These are phyloP conservation scores for Tenodera sinensis DNA, from an alignment of 2,888 invertebrate species.

Conservation along the genomic window DNA sequence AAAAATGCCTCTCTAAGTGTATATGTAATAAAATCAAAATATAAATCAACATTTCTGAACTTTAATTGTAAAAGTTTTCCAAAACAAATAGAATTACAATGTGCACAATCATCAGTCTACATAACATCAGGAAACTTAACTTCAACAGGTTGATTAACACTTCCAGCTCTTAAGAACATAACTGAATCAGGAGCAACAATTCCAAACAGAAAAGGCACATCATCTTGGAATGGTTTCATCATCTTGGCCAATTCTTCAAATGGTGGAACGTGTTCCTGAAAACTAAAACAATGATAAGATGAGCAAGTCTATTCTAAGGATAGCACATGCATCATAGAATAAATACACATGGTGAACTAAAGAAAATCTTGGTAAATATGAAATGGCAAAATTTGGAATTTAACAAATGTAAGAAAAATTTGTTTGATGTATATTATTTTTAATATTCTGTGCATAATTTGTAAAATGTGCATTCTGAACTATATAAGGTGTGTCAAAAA, in stretches of 20 bases:
- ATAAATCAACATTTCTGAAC: background rate
- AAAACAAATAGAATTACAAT: background rate
- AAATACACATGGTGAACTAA: no score
- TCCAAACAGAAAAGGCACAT: constrained; percentile 47
- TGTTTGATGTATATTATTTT: no score
- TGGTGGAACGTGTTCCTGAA: background rate
- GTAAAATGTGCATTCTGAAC: no score
- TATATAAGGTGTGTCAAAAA: no score
- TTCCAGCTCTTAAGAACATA: constrained; percentile 42
- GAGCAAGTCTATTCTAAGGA: no score
- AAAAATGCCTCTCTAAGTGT: no score
- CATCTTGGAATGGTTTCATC: constrained; percentile 36
- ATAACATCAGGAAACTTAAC: background rate
- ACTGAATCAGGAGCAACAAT: constrained; percentile 47
- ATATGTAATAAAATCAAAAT: background rate
- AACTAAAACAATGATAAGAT: background rate
- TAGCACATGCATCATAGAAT: no score
- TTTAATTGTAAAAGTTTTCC: background rate
- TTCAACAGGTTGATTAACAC: background rate
- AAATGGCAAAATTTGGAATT: no score
- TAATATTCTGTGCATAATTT: no score
- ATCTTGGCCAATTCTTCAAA: background rate
- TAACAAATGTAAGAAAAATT: no score
- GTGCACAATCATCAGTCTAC: background rate
- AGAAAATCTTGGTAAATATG: no score